A percentile compares a stretch with the other conserved stretches of the same genome.
phyloP scores from a whole-genome alignment of 2,113 vertebrate genomes.

The Ptyas mucosa region DNA sequence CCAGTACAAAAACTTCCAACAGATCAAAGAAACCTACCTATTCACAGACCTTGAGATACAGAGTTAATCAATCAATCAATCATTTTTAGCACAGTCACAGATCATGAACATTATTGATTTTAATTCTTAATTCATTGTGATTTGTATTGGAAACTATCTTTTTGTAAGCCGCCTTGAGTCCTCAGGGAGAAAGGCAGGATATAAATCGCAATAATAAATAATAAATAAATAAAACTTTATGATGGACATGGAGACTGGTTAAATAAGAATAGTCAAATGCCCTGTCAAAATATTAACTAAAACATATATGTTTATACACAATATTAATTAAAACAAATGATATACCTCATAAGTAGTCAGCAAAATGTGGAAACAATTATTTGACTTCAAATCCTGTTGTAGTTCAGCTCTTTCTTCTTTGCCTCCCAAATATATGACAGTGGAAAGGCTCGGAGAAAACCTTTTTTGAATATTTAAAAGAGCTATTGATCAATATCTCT shows the following conservation, averaged over 20 bases:
- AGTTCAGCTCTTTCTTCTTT: slow-evolving; percentile 78
- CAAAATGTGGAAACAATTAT: slow-evolving; percentile 68
- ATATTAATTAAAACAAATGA: neutral
- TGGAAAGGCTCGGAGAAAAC: slow-evolving; percentile 78
- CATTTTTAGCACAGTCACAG: neutral
- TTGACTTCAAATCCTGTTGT: slow-evolving; percentile 64
- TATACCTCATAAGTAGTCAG: slow-evolving; percentile 87
- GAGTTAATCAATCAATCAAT: neutral
- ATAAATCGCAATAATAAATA: no score
- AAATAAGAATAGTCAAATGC: neutral
- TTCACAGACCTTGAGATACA: neutral
- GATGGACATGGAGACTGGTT: neutral
- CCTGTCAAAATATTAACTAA: neutral
- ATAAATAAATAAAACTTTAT: no score
- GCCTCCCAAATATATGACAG: slow-evolving; percentile 77
- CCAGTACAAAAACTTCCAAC: no score
- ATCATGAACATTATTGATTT: neutral
- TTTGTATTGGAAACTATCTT: no score
- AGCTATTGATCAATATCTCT: neutral
- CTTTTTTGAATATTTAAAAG: slow-evolving; percentile 63
- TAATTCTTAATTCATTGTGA: no score
- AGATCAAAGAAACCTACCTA: neutral
- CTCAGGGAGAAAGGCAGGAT: no score
- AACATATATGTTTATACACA: no score
- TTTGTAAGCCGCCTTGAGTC: no score